Evolutionary conservation across 1,140 invertebrate species (phyloP), one percentile per base, ranked within the genome.

Genomic region (Mycetomoellerius zeteki): DNA sequence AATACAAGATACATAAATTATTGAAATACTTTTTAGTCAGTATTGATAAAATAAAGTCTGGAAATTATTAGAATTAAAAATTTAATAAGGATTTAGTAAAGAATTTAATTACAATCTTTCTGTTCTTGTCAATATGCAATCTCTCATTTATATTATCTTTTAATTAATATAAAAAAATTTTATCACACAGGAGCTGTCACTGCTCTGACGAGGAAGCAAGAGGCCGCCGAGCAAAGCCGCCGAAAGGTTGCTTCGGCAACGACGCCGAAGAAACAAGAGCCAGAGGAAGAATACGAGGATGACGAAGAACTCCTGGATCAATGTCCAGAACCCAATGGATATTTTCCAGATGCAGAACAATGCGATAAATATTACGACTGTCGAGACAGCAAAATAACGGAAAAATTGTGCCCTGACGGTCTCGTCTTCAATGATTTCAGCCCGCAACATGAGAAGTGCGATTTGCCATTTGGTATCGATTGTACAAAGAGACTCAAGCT

Each of bases 281-380:
- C 8, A 0, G 90, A 88, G 8, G 90, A 92, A n/a, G 91, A 94
- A 12, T 87, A 94, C 4, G 90, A 94, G 8, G 92, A 93, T 4
- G 91, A 91, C 1, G 91, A 91, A 1, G 93, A 93, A 77, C 50
- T 93, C 14, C 95, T 96, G 3, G 96, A 97, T 60, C 96, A 97
- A 86, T 99, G 98, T 93, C 98, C 98, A 0, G 97, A 98, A 92
- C 96, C 97, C 3, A 97, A 98, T 90, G 98, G 98, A 19, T 98
- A 97, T 94, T 99, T 98, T 93, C 97, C 98, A 6, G 98, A 98
- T 92, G 96, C 97, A 10, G 97, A 98, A 90, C 98, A 98, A 94
- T 99, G 98, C 92, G 98, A 99, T 95, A 98, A 98, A 94, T 99
- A 98, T 93, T 98, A 98, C 94, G 97, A 97, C 77, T 99, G 98